phyloP scores from a whole-genome alignment of 2,888 invertebrate species.

The Stenotaenia linearis region DNA sequence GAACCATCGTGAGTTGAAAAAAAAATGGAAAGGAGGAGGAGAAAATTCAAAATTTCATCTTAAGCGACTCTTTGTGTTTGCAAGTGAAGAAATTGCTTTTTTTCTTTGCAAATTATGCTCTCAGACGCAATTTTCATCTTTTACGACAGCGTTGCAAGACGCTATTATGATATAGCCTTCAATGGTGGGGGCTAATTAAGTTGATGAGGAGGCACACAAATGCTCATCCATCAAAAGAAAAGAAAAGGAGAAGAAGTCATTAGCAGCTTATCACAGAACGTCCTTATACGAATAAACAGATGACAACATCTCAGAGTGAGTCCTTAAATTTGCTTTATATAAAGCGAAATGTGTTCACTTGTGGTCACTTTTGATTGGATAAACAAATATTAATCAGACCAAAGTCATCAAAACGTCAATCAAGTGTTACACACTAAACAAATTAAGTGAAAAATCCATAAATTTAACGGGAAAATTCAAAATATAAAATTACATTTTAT shows the following conservation, averaged over 20 bases:
- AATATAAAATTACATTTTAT: no score
- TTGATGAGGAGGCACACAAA: neutral
- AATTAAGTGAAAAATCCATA: no score
- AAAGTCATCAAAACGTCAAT: no score
- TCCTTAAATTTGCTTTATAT: no score
- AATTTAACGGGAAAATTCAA: no score
- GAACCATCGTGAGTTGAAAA: neutral
- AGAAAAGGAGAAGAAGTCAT: neutral
- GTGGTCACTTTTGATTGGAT: no score
- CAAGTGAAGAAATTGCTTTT: slow-evolving; percentile 1
- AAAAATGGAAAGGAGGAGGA: no score
- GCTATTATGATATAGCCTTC: neutral
- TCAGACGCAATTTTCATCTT: neutral
- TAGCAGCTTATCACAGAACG: neutral
- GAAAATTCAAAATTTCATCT: neutral
- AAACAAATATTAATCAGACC: no score
- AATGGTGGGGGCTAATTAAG: neutral
- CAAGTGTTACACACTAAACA: no score
- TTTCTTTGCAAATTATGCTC: neutral
- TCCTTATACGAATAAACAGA: neutral
- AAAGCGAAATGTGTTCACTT: neutral
- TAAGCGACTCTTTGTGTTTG: neutral
- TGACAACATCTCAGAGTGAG: neutral
- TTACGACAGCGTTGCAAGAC: neutral
- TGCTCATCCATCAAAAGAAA: neutral